Evolutionary conservation across 2,113 vertebrate species (phyloP).

Genomic region (Rhodinocichla rosea): DNA sequence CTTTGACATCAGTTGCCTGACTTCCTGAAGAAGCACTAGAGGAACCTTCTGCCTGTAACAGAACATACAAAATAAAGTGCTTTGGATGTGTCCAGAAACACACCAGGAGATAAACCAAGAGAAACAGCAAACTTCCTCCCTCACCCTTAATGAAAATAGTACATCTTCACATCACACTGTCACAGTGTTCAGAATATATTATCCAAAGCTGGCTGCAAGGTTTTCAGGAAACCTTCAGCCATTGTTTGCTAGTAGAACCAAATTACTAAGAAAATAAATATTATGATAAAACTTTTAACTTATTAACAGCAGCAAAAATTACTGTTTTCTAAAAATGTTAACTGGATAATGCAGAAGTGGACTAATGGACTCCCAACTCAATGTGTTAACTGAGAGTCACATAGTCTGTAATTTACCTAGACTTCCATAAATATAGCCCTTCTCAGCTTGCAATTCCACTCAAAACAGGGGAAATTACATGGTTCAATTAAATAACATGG

Average conservation of each 20-base stretch:
- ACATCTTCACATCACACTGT: not conserved
- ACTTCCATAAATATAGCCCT: not conserved
- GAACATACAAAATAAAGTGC: not conserved
- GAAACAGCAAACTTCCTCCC: not conserved
- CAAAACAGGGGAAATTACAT: not conserved
- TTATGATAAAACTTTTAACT: not conserved
- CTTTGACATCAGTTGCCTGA: slow-evolving; percentile 77
- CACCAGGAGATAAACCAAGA: not conserved
- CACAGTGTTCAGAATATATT: not conserved
- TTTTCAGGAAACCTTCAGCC: not conserved
- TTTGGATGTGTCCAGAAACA: not conserved
- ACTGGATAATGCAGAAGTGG: not conserved
- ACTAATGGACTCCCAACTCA: not conserved
- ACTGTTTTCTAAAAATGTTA: not conserved
- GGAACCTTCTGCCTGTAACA: slow-evolving; percentile 81
- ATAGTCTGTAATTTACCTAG: not conserved
- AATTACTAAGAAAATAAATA: not conserved
- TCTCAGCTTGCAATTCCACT: not conserved
- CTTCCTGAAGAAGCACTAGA: slow-evolving; percentile 78
- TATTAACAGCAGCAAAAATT: not conserved
- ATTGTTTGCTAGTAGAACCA: not conserved
- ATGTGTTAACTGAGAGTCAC: not conserved
- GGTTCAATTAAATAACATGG: not conserved
- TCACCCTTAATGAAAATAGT: not conserved
- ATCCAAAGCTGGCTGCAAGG: not conserved